Evolutionary conservation across 1,140 invertebrate genomes (phyloP).

Genomic region (Campodea augens): DNA sequence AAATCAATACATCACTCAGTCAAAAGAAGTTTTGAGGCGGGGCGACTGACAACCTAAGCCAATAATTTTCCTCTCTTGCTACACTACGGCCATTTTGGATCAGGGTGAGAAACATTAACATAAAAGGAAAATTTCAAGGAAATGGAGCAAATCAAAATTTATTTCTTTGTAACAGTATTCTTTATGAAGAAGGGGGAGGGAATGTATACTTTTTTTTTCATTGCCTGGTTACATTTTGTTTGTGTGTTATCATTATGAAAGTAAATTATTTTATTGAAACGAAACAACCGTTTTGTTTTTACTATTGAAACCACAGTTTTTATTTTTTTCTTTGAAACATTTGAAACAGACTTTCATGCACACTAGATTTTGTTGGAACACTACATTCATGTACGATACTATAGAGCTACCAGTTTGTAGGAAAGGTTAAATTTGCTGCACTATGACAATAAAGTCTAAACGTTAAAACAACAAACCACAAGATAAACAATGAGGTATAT

Average conservation of each 20-base stretch:
- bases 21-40: not conserved
- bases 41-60: not conserved
- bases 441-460: slow-evolving; percentile 1
- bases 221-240: too few species aligned
- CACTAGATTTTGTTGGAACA: not conserved
- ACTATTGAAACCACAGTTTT: slow-evolving; percentile 1
- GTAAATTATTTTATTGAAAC: too few species aligned
- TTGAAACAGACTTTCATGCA: slow-evolving; percentile 1
- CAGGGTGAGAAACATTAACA: not conserved
- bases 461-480: slow-evolving; percentile 1
- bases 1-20: not conserved
- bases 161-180: too few species aligned
- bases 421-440: not conserved
- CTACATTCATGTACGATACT: not conserved
- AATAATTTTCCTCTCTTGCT: not conserved
- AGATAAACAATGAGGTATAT: not conserved
- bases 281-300: too few species aligned
- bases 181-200: too few species aligned
- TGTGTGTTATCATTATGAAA: too few species aligned
- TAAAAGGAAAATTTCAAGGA: too few species aligned
- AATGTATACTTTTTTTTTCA: too few species aligned
- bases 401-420: not conserved
- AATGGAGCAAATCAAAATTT: too few species aligned
- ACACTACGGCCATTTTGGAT: not conserved
- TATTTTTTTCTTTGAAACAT: slow-evolving; percentile 1